Evolutionary conservation across 2,797 vertebrate genomes (phyloP).

Genomic region (Myotis myotis): DNA sequence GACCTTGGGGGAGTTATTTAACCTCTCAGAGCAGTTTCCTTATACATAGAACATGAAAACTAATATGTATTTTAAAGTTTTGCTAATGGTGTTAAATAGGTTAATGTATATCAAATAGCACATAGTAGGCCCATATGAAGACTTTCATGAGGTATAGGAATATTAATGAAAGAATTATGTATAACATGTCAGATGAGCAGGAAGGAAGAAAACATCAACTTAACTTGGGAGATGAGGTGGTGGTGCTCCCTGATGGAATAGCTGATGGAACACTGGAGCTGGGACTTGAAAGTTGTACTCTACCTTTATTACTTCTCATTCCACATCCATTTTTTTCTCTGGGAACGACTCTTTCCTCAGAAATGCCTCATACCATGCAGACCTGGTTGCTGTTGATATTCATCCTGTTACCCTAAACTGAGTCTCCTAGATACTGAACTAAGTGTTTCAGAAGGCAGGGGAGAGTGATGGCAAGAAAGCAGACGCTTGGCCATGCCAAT

Average conservation of each 20-base stretch:
- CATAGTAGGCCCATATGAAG: background rate
- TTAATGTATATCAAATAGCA: background rate
- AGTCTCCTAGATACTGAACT: background rate
- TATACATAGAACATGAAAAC: background rate
- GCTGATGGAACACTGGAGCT: background rate
- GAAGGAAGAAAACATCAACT: background rate
- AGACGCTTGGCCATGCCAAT: background rate
- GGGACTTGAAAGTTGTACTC: background rate
- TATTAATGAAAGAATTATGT: background rate
- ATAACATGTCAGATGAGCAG: background rate
- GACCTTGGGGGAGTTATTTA: background rate
- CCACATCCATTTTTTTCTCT: background rate
- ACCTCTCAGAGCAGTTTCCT: background rate
- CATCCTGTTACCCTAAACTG: background rate
- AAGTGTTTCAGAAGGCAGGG: background rate
- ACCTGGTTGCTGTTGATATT: background rate
- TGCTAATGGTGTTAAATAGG: conserved; percentile 17
- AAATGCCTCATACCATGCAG: background rate
- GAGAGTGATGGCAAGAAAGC: background rate
- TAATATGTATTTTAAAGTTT: background rate
- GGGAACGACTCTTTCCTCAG: background rate
- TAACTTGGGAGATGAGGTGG: background rate
- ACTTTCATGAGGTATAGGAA: background rate
- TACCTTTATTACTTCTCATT: background rate
- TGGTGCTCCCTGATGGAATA: background rate